A percentile compares a stretch with the other conserved stretches of the same genome.
Conservation (phyloP, 2,113 vertebrate genomes). For the Patagioenas fasciata region DNA sequence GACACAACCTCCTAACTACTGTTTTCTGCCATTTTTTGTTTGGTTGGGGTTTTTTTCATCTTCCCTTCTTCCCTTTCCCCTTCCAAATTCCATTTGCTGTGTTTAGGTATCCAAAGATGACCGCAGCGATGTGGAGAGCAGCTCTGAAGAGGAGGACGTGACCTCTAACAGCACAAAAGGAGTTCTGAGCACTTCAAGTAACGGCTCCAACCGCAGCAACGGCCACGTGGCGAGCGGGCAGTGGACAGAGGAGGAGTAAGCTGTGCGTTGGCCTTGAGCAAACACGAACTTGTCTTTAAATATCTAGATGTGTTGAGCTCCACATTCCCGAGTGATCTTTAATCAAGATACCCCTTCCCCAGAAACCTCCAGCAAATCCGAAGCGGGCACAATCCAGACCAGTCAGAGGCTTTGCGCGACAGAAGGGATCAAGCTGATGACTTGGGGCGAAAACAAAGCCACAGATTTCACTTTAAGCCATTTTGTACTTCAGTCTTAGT, state of each 20-base stretch:
- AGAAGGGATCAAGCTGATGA: slow-evolving; percentile 18
- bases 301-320: slow-evolving; percentile 58
- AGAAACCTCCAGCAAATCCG: slow-evolving; percentile 33
- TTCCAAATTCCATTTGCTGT: neutral
- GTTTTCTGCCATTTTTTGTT: neutral
- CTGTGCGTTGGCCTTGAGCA: slow-evolving; percentile 2
- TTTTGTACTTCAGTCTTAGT: slow-evolving; percentile 61
- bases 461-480: slow-evolving; percentile 54
- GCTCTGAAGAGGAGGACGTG: slow-evolving; percentile 89
- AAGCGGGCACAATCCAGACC: neutral
- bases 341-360: slow-evolving; percentile 53
- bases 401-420: slow-evolving; percentile 23
- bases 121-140: slow-evolving; percentile 96
- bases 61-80: neutral
- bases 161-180: slow-evolving; percentile 65
- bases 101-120: slow-evolving; percentile 91
- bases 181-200: slow-evolving; percentile 62
- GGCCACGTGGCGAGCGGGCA: slow-evolving; percentile 78
- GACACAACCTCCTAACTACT: neutral
- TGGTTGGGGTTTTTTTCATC: neutral
- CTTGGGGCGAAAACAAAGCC: neutral
- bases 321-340: slow-evolving; percentile 63
- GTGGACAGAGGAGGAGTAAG: slow-evolving; percentile 76
- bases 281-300: slow-evolving; percentile 49
- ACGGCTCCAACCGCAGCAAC: slow-evolving; percentile 87